phyloP scores from a whole-genome alignment of 1,140 invertebrate species.

The Drosophila sp. region DNA sequence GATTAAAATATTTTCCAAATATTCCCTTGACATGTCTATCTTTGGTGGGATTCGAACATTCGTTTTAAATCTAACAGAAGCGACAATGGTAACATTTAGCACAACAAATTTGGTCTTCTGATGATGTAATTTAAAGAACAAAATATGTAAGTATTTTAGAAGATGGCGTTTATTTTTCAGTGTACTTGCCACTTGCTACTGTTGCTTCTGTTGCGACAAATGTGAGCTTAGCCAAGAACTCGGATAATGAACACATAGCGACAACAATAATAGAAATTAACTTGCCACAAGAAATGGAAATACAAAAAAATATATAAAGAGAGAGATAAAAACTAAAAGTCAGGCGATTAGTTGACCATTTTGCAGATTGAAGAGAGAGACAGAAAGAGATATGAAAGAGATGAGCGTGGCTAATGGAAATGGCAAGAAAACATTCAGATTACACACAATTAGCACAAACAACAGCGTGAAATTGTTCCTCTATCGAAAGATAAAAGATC shows the following conservation, averaged over 20 bases:
- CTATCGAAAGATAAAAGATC: conserved; percentile 25
- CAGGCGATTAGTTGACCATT: conserved; percentile 66
- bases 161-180: no score
- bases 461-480: conserved; percentile 31
- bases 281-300: conserved; percentile 37
- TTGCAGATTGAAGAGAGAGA: conserved; percentile 50
- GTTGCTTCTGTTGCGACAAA: conserved; percentile 56
- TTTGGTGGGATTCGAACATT: no score
- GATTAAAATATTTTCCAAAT: no score
- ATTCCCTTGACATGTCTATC: no score
- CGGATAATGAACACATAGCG: conserved; percentile 34
- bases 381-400: conserved; percentile 39
- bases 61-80: no score
- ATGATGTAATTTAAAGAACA: no score
- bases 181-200: conserved; percentile 29
- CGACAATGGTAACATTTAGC: no score
- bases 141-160: no score
- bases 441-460: conserved; percentile 38
- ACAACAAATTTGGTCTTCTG: no score
- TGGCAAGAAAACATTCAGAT: conserved; percentile 29
- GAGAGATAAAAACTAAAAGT: conserved; percentile 52
- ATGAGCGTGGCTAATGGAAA: conserved; percentile 49
- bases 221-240: conserved; percentile 41
- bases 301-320: conserved; percentile 35
- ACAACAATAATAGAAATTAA: conserved; percentile 49